Base-by-base conservation (phyloP, 2,113 vertebrate species). In the Acrocephalus arundinaceus region DNA sequence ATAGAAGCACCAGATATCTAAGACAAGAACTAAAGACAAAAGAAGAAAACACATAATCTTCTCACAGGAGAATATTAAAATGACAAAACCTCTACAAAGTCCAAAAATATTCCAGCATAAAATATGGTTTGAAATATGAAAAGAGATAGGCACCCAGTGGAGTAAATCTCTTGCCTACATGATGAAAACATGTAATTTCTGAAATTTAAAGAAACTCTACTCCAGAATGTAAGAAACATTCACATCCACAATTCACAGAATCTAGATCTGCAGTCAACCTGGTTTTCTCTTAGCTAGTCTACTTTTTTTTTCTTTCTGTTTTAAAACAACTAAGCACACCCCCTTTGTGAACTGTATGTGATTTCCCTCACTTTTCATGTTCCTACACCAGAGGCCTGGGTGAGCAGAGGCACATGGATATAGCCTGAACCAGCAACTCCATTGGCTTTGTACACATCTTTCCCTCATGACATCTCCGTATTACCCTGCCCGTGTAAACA, bases 311-410 rank as follows among this genome's bases (percentile, higher is more conserved):
- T 28, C 23, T 43, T 41, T 31, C 73, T 3, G 0, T 49, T 83
- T 62, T 23, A n/a, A 59, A 10, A 57, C 4, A 35, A 3, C 5
- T 73, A 48, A 48, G 21, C 19, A 28, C 0, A 1, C 1, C 3
- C 9, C 4, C 12, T 73, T 71, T 0, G 0, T 9, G 11, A 79
- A 21, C 15, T 51, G 21, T 39, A 66, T 28, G 55, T 4, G 9
- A 45, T 15, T 39, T 30, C 25, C 5, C n/a, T 68, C 15, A 5
- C 15, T 48, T 23, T 17, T 33, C 3, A 2, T 7, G 3, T 43
- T 66, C 33, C 46, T 75, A 48, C 33, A 46, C 18, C 28, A 73
- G 63, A 74, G 43, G n/a, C 23, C 59, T 46, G 0, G 6, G 20
- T 2, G 1, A 72, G 19, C 72, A 87, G 65, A 51, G 43, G 24